Percentiles rank a stretch among this genome's conserved stretches.
These are phyloP conservation scores for Drosophila robusta DNA, from an alignment of 2,888 invertebrate genomes.

Conservation along the genomic window DNA sequence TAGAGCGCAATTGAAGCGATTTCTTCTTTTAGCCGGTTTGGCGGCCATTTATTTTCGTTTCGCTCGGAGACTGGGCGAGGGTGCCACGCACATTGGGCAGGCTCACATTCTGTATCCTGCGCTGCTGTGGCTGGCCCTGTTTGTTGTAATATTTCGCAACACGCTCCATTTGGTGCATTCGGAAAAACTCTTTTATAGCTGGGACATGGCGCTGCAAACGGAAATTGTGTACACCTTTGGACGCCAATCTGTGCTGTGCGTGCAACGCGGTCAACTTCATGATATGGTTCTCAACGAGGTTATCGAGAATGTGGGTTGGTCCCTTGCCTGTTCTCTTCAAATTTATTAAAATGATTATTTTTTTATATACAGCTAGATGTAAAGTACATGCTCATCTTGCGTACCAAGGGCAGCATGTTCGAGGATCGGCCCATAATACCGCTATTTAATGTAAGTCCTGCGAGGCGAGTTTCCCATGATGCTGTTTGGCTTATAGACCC, in stretches of 20 bases:
- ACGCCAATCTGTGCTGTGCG: conserved; percentile 75
- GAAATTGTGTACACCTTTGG: conserved; percentile 81
- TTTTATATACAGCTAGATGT: conserved; percentile 82
- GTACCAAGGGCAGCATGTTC: conserved; percentile 82
- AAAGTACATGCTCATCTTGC: conserved; percentile 83
- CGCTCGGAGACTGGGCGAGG: conserved; percentile 10
- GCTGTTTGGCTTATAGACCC: background rate
- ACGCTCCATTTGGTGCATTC: conserved; percentile 75
- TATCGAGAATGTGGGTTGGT: conserved; percentile 83
- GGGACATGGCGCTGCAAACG: conserved; percentile 84
- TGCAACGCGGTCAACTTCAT: conserved; percentile 82
- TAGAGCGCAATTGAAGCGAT: conserved; percentile 45
- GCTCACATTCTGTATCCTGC: conserved; percentile 50
- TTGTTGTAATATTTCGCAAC: conserved; percentile 53
- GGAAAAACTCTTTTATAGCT: conserved; percentile 64
- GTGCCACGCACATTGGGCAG: conserved; percentile 14
- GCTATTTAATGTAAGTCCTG: conserved; percentile 81
- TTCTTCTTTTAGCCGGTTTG: conserved; percentile 39
- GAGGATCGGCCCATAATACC: conserved; percentile 83
- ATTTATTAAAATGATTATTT: conserved; percentile 5
- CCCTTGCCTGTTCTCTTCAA: background rate
- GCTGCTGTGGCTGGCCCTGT: conserved; percentile 22
- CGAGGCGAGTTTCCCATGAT: background rate
- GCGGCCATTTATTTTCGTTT: conserved; percentile 41
- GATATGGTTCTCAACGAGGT: conserved; percentile 85